Conservation (phyloP, 2,888 invertebrate species). For the Aquatica leii region DNA sequence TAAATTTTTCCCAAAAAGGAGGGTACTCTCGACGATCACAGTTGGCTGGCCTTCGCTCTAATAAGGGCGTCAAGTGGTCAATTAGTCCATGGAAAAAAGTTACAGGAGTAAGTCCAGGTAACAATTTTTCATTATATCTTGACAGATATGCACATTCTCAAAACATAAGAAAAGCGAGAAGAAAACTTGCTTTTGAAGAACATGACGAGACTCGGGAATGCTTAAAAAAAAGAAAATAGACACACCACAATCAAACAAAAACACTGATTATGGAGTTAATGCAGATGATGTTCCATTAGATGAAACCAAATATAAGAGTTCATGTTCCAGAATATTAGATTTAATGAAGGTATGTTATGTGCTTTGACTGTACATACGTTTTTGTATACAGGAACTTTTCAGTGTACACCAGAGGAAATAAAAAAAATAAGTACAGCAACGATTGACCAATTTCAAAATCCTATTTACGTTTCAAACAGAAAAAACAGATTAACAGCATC, state of each 20-base stretch:
- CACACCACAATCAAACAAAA: too few species aligned
- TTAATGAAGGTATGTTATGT: neutral
- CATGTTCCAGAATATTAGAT: neutral
- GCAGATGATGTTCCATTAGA: constrained; percentile 5
- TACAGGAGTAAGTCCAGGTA: constrained; percentile 3
- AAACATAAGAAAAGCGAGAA: neutral
- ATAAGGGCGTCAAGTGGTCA: constrained; percentile 25
- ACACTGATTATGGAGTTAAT: neutral
- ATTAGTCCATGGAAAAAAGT: neutral
- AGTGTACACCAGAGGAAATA: too few species aligned
- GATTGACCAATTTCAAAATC: neutral
- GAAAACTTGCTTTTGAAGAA: neutral
- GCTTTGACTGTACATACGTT: neutral
- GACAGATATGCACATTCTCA: constrained; percentile 1
- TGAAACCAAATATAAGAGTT: neutral
- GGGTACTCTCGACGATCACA: constrained; percentile 49
- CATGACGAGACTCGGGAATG: too few species aligned
- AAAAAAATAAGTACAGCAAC: too few species aligned
- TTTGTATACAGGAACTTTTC: neutral
- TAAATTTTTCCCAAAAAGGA: constrained; percentile 40
- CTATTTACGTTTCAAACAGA: neutral
- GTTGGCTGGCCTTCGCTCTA: constrained; percentile 50
- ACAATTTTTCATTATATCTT: neutral
- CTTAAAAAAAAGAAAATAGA: too few species aligned
- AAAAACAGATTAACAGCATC: neutral